Conservation (phyloP, 1,140 invertebrate genomes). For the Calosoma granatense region DNA sequence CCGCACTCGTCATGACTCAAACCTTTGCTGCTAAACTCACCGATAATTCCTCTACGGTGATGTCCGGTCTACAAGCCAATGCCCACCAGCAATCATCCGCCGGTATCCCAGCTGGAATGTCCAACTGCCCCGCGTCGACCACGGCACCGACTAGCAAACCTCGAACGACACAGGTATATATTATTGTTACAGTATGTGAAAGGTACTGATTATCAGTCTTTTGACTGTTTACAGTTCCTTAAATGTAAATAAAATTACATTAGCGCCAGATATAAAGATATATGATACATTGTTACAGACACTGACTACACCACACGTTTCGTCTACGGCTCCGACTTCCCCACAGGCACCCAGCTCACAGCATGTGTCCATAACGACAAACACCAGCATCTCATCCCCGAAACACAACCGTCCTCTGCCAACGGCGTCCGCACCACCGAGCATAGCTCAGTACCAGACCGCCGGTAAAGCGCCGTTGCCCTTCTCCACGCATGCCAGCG, state of each 20-base stretch:
- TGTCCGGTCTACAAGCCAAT: background rate
- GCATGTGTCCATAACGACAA: conserved; percentile 11
- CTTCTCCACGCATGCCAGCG: conserved; percentile 10
- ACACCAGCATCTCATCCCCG: conserved; percentile 33
- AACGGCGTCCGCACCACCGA: conserved; percentile 38
- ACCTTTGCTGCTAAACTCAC: conserved; percentile 53
- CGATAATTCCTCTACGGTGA: conserved; percentile 26
- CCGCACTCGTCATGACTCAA: conserved; percentile 32
- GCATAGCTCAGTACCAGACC: conserved; percentile 33
- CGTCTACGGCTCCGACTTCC: conserved; percentile 14
- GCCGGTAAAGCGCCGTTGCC: conserved; percentile 33
- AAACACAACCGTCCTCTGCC: conserved; percentile 43
- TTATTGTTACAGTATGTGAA: too few relatives aligned
- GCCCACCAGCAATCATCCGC: conserved; percentile 8
- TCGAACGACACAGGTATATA: background rate
- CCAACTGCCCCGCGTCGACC: background rate
- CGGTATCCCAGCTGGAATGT: background rate
- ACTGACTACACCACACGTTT: conserved; percentile 10
- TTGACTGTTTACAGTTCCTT: too few relatives aligned
- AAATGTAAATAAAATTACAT: too few relatives aligned
- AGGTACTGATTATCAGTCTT: too few relatives aligned
- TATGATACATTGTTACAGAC: too few relatives aligned
- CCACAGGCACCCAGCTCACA: conserved; percentile 11
- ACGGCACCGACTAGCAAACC: conserved; percentile 9
- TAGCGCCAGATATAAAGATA: too few relatives aligned